Evolutionary conservation across 2,113 vertebrate species (phyloP).

Genomic region (Laticauda laticaudata): DNA sequence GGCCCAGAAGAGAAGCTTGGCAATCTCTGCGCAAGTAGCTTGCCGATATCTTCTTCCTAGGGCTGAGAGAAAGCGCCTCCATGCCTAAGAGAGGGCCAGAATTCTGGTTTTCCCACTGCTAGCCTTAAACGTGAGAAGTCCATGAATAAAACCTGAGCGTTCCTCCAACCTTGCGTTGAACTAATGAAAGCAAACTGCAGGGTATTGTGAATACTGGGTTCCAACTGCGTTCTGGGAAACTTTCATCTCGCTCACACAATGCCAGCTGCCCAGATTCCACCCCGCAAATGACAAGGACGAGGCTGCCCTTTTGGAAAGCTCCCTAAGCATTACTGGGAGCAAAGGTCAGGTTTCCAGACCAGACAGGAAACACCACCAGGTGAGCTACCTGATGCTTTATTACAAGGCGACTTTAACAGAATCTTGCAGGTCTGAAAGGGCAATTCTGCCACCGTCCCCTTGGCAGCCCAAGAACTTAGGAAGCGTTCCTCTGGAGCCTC

Average conservation of each 20-base stretch:
- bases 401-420: not conserved
- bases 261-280: not conserved
- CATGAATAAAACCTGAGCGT: not conserved
- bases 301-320: not conserved
- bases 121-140: not conserved
- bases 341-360: slow-evolving; percentile 52
- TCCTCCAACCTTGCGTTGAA: not conserved
- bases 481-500: not conserved
- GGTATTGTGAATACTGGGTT: not conserved
- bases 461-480: too few relatives aligned
- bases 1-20: not conserved
- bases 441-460: not conserved
- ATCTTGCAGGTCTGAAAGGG: not conserved
- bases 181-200: not conserved
- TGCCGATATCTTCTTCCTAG: not conserved
- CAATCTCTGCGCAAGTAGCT: not conserved
- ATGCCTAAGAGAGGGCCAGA: not conserved
- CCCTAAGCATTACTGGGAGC: not conserved
- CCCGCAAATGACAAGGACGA: not conserved
- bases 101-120: not conserved
- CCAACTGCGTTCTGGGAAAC: not conserved
- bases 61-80: not conserved
- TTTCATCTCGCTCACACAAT: not conserved
- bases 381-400: not conserved
- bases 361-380: not conserved